phyloP scores from a whole-genome alignment of 2,113 vertebrate genomes.

The Electrona antarctica region DNA sequence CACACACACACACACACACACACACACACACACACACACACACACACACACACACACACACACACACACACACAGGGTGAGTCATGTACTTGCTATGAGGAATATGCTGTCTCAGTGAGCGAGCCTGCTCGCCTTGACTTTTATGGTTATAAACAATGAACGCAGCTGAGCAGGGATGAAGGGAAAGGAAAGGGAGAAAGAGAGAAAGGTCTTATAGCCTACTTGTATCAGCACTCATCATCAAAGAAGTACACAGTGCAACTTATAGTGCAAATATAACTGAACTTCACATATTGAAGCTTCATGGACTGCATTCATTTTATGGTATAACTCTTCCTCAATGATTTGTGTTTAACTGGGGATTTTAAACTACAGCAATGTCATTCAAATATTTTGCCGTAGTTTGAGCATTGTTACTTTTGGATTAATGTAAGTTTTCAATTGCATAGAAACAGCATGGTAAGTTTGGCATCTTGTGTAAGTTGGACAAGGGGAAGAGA shows the following conservation, averaged over 20 bases:
- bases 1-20: too few species aligned
- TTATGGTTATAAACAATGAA: constrained; percentile 75
- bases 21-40: neutral
- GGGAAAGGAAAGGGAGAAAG: neutral
- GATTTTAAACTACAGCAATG: neutral
- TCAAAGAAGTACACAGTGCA: neutral
- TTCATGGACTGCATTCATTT: too few species aligned
- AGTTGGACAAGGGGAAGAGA: neutral
- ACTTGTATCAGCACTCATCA: too few species aligned
- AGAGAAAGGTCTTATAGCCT: neutral
- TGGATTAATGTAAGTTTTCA: neutral
- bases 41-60: neutral
- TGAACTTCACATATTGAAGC: too few species aligned
- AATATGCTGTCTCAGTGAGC: constrained; percentile 48
- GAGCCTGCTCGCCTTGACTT: constrained; percentile 64
- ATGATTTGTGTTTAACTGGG: too few species aligned
- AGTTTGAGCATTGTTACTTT: too few species aligned
- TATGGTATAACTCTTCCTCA: too few species aligned
- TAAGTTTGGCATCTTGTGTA: neutral
- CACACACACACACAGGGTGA: constrained; percentile 42
- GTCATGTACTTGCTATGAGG: constrained; percentile 71
- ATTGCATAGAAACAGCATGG: neutral
- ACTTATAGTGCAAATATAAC: neutral
- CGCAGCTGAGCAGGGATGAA: constrained; percentile 13
- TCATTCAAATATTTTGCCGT: neutral